Evolutionary conservation across 1,140 invertebrate genomes (phyloP).

Genomic region (Idris sp.): DNA sequence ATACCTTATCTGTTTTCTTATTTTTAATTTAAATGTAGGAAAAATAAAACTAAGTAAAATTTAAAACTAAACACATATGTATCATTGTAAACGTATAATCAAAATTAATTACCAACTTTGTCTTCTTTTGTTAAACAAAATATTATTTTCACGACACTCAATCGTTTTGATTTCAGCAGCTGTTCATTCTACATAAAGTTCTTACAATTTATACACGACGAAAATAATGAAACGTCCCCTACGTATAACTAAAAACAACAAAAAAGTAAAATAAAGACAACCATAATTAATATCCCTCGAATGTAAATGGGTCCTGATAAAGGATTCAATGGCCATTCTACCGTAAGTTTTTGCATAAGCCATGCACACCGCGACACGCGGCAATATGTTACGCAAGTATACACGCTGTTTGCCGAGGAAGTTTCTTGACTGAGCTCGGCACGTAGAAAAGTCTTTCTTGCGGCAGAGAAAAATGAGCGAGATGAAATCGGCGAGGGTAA

Average conservation of each 20-base stretch:
- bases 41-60: too few relatives aligned
- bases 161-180: constrained; percentile 11
- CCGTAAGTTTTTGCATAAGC: constrained; percentile 19
- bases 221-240: constrained; percentile 1
- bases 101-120: not conserved
- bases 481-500: constrained; percentile 74
- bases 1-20: too few relatives aligned
- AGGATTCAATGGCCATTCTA: constrained; percentile 28
- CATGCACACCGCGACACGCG: constrained; percentile 5
- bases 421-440: constrained; percentile 44
- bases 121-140: not conserved
- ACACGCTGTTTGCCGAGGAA: constrained; percentile 13
- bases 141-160: not conserved
- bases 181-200: constrained; percentile 33
- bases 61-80: too few relatives aligned
- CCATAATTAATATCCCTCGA: constrained; percentile 24
- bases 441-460: constrained; percentile 33
- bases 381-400: constrained; percentile 50
- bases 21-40: too few relatives aligned
- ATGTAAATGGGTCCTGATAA: constrained; percentile 37
- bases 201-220: constrained; percentile 31
- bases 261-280: too few relatives aligned
- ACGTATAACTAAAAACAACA: not conserved
- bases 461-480: constrained; percentile 73
- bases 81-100: too few relatives aligned